These are phyloP conservation scores for Anas flavirostris DNA, from an alignment of 2,797 vertebrate genomes.

Conservation along the genomic window DNA sequence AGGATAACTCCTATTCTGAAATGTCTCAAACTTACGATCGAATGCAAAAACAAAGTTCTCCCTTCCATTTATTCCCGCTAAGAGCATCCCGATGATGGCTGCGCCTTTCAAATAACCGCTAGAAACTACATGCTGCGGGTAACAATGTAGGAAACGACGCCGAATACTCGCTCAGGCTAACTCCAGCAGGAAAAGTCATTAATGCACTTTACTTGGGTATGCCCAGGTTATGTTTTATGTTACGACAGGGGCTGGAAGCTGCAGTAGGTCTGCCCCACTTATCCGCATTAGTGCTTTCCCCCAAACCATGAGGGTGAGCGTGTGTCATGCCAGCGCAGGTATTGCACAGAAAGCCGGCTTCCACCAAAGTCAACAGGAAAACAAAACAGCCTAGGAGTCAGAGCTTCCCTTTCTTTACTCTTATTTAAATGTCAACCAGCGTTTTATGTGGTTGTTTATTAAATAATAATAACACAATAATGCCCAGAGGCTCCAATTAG, in stretches of 20 bases:
- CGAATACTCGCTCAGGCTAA: neutral
- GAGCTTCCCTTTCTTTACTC: slow-evolving; percentile 43
- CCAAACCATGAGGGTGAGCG: neutral
- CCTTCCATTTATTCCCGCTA: neutral
- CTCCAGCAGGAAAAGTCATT: neutral
- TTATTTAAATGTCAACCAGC: slow-evolving; percentile 48
- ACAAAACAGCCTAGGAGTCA: slow-evolving; percentile 13
- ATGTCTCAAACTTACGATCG: neutral
- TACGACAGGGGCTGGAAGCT: neutral
- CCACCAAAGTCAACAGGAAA: slow-evolving; percentile 12
- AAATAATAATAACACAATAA: slow-evolving; percentile 60
- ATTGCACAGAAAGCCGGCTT: neutral
- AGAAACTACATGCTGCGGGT: neutral
- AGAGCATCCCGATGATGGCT: neutral
- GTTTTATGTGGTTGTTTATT: slow-evolving; percentile 62
- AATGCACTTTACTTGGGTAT: neutral
- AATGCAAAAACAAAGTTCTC: slow-evolving; percentile 7
- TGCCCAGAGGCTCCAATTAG: slow-evolving; percentile 60
- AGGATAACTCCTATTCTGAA: slow-evolving; percentile 13
- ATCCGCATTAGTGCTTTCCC: neutral
- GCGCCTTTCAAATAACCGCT: neutral
- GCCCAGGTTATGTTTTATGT: neutral
- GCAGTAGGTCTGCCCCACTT: neutral
- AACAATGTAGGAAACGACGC: neutral
- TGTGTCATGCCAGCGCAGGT: neutral